A percentile compares a stretch with the other conserved stretches of the same genome.
Evolutionary conservation across 2,113 vertebrate genomes (phyloP).

Genomic region (Platycercus adscitus): DNA sequence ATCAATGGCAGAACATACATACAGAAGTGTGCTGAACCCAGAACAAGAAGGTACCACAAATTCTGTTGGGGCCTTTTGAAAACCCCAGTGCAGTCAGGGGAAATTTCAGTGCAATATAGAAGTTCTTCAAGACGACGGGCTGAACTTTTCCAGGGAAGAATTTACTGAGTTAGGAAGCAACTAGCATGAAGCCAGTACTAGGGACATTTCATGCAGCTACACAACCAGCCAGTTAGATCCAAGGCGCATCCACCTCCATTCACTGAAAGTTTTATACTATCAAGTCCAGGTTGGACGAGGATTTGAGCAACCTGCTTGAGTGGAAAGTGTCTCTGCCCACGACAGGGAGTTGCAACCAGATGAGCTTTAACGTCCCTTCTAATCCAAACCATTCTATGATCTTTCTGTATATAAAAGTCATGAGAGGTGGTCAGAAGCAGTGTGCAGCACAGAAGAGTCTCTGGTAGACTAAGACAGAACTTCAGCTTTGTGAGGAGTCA

Average conservation of each 20-base stretch:
- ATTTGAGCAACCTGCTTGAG: not conserved
- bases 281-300: not conserved
- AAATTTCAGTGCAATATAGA: not conserved
- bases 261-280: not conserved
- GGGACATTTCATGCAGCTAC: not conserved
- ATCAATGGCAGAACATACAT: not conserved
- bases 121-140: not conserved
- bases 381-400: not conserved
- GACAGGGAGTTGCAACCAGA: not conserved
- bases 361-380: not conserved
- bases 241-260: not conserved
- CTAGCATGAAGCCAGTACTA: not conserved
- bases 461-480: not conserved
- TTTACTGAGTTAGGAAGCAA: not conserved
- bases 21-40: no score
- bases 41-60: not conserved
- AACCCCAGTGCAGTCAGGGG: not conserved
- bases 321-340: not conserved
- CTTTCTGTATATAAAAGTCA: not conserved
- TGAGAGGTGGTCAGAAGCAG: not conserved
- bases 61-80: not conserved
- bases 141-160: not conserved
- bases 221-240: not conserved
- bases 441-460: rapidly evolving
- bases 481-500: not conserved